A percentile compares a stretch with the other conserved stretches of the same genome.
Conservation (phyloP, 2,797 vertebrate species). For the Poecilia picta region DNA sequence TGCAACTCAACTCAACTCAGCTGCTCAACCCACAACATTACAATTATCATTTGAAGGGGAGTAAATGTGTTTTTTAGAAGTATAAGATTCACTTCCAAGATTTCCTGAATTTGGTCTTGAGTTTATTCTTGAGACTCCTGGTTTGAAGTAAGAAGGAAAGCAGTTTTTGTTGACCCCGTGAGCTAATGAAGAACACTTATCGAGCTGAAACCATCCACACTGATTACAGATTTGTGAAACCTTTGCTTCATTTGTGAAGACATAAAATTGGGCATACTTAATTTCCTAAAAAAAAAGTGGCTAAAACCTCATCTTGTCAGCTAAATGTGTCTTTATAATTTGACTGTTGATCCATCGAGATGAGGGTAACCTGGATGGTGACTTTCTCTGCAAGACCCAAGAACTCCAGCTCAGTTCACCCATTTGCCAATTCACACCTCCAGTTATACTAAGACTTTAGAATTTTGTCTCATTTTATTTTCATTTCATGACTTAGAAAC, state of each 20-base stretch:
- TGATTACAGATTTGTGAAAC: background rate
- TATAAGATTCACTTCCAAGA: background rate
- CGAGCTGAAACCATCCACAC: background rate
- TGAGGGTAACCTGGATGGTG: background rate
- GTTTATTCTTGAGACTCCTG: background rate
- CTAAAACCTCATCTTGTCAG: background rate
- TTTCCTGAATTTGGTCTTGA: background rate
- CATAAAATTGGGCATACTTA: background rate
- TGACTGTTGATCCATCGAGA: background rate
- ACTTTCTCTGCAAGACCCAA: conserved; percentile 5
- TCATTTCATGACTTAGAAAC: background rate
- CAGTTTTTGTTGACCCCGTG: background rate
- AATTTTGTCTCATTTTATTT: background rate
- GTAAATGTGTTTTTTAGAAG: background rate
- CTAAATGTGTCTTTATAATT: background rate
- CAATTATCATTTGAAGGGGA: background rate
- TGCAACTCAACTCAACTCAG: background rate
- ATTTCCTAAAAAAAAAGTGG: background rate
- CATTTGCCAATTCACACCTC: background rate
- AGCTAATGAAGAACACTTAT: background rate
- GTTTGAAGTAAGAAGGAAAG: background rate
- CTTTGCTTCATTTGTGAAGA: background rate
- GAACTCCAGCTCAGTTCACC: background rate
- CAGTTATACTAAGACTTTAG: background rate
- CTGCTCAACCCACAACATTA: background rate